These are phyloP conservation scores for Uromys caudimaculatus DNA, from an alignment of 2,797 vertebrate species.

Conservation along the genomic window DNA sequence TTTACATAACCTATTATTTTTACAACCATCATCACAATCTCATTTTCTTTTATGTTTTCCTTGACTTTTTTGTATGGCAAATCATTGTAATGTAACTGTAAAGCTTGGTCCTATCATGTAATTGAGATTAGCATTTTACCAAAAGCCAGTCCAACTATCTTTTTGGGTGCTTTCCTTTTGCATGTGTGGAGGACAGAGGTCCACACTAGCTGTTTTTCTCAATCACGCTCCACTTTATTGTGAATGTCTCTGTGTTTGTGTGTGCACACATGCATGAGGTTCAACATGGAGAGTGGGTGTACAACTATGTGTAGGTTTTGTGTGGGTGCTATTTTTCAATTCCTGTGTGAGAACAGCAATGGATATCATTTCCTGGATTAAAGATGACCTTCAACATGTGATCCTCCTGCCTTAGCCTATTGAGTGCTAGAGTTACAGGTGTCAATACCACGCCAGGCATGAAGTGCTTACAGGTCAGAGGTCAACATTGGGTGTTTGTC, in stretches of 20 bases:
- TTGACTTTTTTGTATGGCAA: neutral
- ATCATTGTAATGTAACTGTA: constrained; percentile 21
- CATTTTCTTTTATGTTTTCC: neutral
- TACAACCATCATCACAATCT: neutral
- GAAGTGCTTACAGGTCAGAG: neutral
- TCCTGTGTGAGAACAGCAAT: neutral
- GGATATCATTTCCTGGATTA: neutral
- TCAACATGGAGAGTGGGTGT: neutral
- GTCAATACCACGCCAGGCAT: neutral
- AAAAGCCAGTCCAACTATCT: neutral
- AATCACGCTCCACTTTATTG: neutral
- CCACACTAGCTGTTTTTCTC: neutral
- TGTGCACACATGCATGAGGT: too few species aligned
- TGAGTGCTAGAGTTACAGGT: neutral
- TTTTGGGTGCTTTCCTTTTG: neutral
- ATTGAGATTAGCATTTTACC: neutral
- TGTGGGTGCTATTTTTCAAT: neutral
- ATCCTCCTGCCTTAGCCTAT: neutral
- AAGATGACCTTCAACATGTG: neutral
- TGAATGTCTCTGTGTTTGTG: neutral
- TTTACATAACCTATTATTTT: neutral
- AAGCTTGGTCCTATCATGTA: neutral
- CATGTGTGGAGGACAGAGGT: neutral
- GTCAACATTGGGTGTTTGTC: neutral
- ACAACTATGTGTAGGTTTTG: neutral